A percentile compares a stretch with the other conserved stretches of the same genome.
These are phyloP conservation scores for Acestrorhynchus altus DNA, from an alignment of 2,797 vertebrate species.

Conservation along the genomic window DNA sequence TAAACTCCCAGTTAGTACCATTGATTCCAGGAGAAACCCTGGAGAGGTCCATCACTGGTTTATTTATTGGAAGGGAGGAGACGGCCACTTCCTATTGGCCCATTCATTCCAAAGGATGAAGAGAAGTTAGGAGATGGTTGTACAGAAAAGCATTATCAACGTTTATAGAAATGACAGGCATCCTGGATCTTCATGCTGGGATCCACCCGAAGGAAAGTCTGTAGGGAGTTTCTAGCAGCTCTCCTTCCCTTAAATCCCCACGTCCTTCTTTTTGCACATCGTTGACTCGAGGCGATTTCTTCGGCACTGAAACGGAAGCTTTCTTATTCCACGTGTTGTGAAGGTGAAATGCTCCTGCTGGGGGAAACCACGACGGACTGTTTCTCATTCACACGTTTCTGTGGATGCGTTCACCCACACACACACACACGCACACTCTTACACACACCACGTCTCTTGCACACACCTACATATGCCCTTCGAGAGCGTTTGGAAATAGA, in stretches of 20 bases:
- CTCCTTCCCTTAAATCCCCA: conserved; percentile 15
- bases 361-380: conserved; percentile 4
- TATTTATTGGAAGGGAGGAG: too few relatives aligned
- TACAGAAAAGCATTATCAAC: too few relatives aligned
- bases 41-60: too few relatives aligned
- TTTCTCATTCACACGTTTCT: conserved; percentile 14
- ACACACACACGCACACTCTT: too few relatives aligned
- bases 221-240: neutral
- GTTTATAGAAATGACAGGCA: too few relatives aligned
- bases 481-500: neutral
- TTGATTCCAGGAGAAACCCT: too few relatives aligned
- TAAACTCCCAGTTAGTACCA: too few relatives aligned
- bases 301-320: conserved; percentile 15
- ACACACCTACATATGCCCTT: conserved; percentile 10
- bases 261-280: conserved; percentile 47
- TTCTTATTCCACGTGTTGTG: neutral
- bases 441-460: conserved; percentile 33
- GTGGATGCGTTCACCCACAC: conserved; percentile 1
- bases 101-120: too few relatives aligned
- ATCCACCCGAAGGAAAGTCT: conserved; percentile 1
- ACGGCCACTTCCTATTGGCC: too few relatives aligned
- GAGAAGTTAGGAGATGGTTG: too few relatives aligned
- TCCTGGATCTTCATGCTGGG: too few relatives aligned
- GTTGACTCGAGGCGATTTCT: conserved; percentile 59
- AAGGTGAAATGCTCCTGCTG: neutral